These are phyloP conservation scores for Trissonchulus latispiculum DNA, from an alignment of 2,888 invertebrate species.

Conservation along the genomic window DNA sequence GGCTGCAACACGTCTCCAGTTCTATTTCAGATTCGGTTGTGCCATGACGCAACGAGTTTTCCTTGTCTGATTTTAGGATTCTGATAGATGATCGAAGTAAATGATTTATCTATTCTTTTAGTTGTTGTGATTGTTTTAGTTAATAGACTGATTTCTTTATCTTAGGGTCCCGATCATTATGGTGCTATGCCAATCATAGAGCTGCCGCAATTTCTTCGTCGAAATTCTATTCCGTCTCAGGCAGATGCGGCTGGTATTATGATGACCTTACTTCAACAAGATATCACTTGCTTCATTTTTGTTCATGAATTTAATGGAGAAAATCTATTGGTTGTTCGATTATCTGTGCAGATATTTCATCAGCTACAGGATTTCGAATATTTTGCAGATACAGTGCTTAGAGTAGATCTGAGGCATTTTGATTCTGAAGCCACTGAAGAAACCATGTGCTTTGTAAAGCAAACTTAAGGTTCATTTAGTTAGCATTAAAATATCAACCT, in stretches of 20 bases:
- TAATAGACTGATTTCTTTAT: too few species aligned
- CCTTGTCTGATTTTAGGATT: too few species aligned
- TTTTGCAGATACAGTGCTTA: neutral
- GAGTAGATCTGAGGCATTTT: neutral
- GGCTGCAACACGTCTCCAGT: too few species aligned
- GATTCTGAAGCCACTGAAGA: neutral
- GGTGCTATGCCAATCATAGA: constrained; percentile 6
- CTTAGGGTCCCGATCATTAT: neutral
- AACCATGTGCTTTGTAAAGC: neutral
- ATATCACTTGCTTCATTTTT: neutral
- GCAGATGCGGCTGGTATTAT: neutral
- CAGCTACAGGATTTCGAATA: neutral
- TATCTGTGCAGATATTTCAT: constrained; percentile 10
- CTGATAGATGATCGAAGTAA: too few species aligned
- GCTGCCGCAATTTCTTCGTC: neutral
- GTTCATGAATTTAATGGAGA: neutral
- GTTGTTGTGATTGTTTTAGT: too few species aligned
- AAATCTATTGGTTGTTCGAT: neutral
- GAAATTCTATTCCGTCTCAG: neutral
- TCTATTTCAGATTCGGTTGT: too few species aligned
- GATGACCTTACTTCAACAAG: neutral
- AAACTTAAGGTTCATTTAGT: too few species aligned
- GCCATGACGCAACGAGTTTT: too few species aligned
- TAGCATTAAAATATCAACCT: too few species aligned
- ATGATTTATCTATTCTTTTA: too few species aligned